These are phyloP conservation scores for Eospalax fontanierii DNA, from an alignment of 2,797 vertebrate genomes.

Conservation along the genomic window DNA sequence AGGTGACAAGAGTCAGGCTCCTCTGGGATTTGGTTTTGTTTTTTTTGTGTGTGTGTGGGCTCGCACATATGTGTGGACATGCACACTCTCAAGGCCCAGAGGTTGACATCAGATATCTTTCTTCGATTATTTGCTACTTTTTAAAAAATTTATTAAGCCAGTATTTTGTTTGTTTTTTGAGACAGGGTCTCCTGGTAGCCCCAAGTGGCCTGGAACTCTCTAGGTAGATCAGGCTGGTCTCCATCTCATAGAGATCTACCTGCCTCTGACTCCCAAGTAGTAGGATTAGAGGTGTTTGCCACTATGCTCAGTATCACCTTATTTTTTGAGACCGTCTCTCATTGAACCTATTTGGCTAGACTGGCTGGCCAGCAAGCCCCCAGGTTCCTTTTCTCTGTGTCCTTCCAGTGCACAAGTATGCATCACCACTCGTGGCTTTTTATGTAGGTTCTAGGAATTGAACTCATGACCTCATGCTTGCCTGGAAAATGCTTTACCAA, in stretches of 20 bases:
- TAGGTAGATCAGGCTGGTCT: too few relatives aligned
- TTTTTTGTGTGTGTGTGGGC: background rate
- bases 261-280: too few relatives aligned
- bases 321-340: background rate
- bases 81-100: too few relatives aligned
- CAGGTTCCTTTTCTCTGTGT: background rate
- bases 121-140: too few relatives aligned
- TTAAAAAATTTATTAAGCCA: too few relatives aligned
- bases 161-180: too few relatives aligned
- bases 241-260: too few relatives aligned
- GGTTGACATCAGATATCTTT: background rate
- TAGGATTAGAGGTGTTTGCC: too few relatives aligned
- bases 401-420: background rate
- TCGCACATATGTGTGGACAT: background rate
- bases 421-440: background rate
- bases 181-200: too few relatives aligned
- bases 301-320: background rate
- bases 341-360: background rate
- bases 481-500: background rate
- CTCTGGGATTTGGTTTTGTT: too few relatives aligned
- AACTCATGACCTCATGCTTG: background rate
- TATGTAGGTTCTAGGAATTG: background rate
- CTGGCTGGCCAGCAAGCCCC: too few relatives aligned
- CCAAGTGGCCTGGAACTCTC: too few relatives aligned
- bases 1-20: background rate